Evolutionary conservation across 2,113 vertebrate species (phyloP).

Genomic region (Hymenochirus boettgeri): DNA sequence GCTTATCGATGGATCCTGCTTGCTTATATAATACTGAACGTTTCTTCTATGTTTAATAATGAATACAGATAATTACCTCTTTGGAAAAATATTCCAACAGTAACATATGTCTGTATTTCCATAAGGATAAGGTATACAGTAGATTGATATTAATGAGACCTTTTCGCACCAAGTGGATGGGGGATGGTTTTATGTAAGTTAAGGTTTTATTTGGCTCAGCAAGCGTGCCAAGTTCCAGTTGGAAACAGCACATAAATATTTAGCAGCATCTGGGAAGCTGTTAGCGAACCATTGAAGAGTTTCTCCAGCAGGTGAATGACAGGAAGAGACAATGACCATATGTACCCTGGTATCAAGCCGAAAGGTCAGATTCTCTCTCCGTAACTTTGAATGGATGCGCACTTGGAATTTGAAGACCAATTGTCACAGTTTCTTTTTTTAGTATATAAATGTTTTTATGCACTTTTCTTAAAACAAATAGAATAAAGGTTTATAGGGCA

Average conservation of each 20-base stretch:
- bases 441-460: no score
- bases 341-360: slow-evolving; percentile 3
- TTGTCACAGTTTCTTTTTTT: no score
- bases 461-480: no score
- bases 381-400: slow-evolving; percentile 7
- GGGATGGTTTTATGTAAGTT: neutral
- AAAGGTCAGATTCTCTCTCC: slow-evolving; percentile 23
- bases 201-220: slow-evolving; percentile 25
- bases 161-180: neutral
- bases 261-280: slow-evolving; percentile 25
- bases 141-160: slow-evolving; percentile 9
- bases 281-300: slow-evolving; percentile 15
- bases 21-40: no score
- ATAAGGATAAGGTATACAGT: neutral
- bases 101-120: neutral
- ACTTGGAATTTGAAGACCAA: slow-evolving; percentile 8
- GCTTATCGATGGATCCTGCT: no score
- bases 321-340: slow-evolving; percentile 1
- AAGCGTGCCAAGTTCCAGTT: slow-evolving; percentile 17
- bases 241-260: slow-evolving; percentile 32
- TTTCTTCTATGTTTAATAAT: no score
- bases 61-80: neutral
- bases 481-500: no score
- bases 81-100: neutral
- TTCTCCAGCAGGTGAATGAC: slow-evolving; percentile 20